A percentile compares a stretch with the other conserved stretches of the same genome.
Evolutionary conservation across 2,113 vertebrate genomes (phyloP).

Genomic region (Scomber colias): DNA sequence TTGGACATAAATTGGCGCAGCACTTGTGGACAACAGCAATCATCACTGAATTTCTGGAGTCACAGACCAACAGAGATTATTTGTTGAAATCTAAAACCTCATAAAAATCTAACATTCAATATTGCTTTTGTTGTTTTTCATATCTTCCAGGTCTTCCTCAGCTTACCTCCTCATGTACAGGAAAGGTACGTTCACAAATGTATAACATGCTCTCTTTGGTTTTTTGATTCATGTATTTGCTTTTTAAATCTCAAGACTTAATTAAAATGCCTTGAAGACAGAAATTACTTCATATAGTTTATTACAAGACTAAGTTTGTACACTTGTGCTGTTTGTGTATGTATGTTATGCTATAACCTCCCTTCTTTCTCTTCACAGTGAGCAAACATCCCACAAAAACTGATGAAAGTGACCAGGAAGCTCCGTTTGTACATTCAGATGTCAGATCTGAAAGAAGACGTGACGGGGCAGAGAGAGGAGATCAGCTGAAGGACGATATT

Average conservation of each 20-base stretch:
- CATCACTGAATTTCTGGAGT: too few species aligned
- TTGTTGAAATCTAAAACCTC: too few species aligned
- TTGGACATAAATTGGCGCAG: too few species aligned
- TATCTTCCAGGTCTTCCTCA: slow-evolving; percentile 28
- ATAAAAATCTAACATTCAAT: too few species aligned
- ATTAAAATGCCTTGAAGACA: too few species aligned
- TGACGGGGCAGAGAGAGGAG: not conserved
- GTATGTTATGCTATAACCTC: not conserved
- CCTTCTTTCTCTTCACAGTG: not conserved
- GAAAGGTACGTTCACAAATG: slow-evolving; percentile 43
- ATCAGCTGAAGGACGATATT: not conserved
- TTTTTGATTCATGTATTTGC: not conserved
- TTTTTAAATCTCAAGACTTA: too few species aligned
- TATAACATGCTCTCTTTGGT: not conserved
- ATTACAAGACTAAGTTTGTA: not conserved
- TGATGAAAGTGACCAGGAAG: fast-evolving
- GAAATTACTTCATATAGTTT: too few species aligned
- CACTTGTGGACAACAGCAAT: too few species aligned
- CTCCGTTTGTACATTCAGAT: not conserved
- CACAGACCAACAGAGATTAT: too few species aligned
- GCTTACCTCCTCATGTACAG: slow-evolving; percentile 75
- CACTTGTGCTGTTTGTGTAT: not conserved
- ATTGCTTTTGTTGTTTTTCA: too few species aligned
- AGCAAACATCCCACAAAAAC: not conserved
- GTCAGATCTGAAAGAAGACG: not conserved